Percentiles rank a stretch among this genome's conserved stretches.
Conservation (phyloP, 2,888 invertebrate species). For the Adela reaumurella region DNA sequence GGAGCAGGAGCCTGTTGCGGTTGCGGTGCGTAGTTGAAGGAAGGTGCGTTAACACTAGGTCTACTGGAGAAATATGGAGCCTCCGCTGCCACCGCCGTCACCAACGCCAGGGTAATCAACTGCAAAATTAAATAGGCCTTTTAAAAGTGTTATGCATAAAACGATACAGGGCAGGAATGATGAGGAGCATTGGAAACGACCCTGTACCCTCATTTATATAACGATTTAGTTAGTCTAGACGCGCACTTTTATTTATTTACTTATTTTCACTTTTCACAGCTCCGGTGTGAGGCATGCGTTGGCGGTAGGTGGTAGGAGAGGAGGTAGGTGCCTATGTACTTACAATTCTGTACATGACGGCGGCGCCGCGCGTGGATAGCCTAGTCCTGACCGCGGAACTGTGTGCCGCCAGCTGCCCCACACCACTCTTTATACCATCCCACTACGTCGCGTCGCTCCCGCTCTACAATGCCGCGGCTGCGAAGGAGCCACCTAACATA, state of each 20-base stretch:
- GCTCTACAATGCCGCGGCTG: neutral
- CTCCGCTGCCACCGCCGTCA: constrained; percentile 32
- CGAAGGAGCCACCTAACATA: neutral
- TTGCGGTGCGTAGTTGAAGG: constrained; percentile 24
- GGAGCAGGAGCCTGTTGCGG: constrained; percentile 14
- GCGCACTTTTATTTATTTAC: neutral
- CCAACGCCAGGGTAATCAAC: constrained; percentile 33
- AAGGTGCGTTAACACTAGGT: constrained; percentile 26
- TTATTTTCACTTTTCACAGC: neutral
- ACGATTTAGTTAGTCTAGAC: too few relatives aligned
- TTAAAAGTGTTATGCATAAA: too few relatives aligned
- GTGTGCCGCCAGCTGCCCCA: neutral
- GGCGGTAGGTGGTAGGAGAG: too few relatives aligned
- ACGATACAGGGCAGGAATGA: too few relatives aligned
- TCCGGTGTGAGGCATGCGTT: neutral
- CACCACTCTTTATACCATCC: neutral
- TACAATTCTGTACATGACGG: too few relatives aligned
- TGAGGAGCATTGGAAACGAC: too few relatives aligned
- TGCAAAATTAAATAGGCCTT: too few relatives aligned
- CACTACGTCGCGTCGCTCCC: too few relatives aligned
- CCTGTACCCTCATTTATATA: too few relatives aligned
- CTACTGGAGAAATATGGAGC: constrained; percentile 40
- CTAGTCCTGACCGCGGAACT: neutral
- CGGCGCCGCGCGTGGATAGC: too few relatives aligned
- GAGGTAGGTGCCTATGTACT: neutral